phyloP scores from a whole-genome alignment of 2,113 vertebrate species.

The Grammomys surdaster region DNA sequence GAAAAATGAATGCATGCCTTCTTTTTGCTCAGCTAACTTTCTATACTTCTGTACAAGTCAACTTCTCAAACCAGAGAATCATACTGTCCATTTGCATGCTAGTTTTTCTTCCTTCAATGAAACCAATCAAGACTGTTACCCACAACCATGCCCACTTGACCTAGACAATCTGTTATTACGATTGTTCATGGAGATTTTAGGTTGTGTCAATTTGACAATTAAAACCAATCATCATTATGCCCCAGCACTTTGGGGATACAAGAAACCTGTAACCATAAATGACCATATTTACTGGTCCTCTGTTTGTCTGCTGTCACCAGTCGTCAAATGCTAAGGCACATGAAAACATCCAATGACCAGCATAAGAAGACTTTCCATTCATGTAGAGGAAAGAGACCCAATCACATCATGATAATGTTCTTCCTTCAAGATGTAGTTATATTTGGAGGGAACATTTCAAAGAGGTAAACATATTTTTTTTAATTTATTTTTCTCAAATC shows the following conservation, averaged over 20 bases:
- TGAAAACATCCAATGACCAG: background rate
- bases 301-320: background rate
- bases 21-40: background rate
- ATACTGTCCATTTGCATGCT: background rate
- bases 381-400: background rate
- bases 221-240: background rate
- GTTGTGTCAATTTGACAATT: background rate
- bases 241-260: too few relatives aligned
- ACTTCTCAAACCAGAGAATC: background rate
- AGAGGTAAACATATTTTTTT: background rate
- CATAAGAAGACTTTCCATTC: background rate
- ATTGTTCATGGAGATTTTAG: background rate
- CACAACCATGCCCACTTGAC: too few relatives aligned
- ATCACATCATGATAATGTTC: background rate
- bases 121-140: background rate
- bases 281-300: background rate
- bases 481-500: too few relatives aligned
- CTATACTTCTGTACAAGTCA: background rate
- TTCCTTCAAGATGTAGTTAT: background rate
- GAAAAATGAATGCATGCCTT: too few relatives aligned
- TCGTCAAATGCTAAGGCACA: background rate
- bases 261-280: background rate
- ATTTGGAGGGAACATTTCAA: background rate
- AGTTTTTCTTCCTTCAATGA: background rate
- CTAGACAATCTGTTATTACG: background rate